Conservation (phyloP, 2,888 invertebrate species). For the Unio delphinus region DNA sequence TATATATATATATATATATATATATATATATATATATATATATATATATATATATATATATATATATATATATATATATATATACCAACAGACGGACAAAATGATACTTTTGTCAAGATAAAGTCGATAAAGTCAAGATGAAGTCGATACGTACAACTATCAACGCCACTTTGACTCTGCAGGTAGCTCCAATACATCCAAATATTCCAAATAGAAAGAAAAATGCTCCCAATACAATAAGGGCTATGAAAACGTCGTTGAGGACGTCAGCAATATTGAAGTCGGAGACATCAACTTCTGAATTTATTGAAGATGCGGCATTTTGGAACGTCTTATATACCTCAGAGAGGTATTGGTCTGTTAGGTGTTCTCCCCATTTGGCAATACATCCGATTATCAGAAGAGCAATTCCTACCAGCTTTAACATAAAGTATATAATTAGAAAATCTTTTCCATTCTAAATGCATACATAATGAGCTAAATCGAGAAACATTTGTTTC, state of each 20-base stretch:
- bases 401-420: slow-evolving; percentile 18
- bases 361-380: slow-evolving; percentile 21
- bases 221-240: slow-evolving; percentile 59
- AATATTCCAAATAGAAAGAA: slow-evolving; percentile 53
- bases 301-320: slow-evolving; percentile 19
- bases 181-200: slow-evolving; percentile 61
- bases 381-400: slow-evolving; percentile 15
- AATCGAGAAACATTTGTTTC: no score
- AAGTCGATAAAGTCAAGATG: not conserved
- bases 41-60: no score
- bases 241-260: slow-evolving; percentile 48
- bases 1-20: no score
- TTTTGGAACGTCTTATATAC: slow-evolving; percentile 15
- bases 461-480: no score
- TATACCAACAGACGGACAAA: no score
- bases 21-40: no score
- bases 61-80: no score
- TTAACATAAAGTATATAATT: no score
- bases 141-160: slow-evolving; percentile 42
- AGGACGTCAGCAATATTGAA: slow-evolving; percentile 52
- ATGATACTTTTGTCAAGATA: no score
- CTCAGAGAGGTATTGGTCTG: slow-evolving; percentile 24
- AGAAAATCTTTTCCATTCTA: no score
- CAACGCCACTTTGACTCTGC: slow-evolving; percentile 49
- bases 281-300: slow-evolving; percentile 20